A percentile compares a stretch with the other conserved stretches of the same genome.
phyloP scores from a whole-genome alignment of 2,797 vertebrate genomes.

The Steatocranus sp. region DNA sequence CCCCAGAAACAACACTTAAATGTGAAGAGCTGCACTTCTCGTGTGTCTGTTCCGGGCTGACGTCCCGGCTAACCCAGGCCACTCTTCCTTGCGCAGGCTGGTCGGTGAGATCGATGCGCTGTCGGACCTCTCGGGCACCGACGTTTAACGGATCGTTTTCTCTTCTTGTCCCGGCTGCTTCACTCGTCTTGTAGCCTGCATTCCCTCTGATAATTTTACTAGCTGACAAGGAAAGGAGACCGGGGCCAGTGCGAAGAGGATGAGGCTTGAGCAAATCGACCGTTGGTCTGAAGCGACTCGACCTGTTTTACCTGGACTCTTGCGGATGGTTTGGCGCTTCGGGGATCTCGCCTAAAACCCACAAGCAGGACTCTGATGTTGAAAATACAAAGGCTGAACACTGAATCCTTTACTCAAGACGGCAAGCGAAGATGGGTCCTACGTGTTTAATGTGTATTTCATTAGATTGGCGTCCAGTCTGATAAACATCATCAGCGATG shows the following conservation, averaged over 20 bases:
- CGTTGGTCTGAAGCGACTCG: conserved; percentile 44
- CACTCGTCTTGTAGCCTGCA: not conserved
- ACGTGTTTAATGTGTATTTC: conserved; percentile 70
- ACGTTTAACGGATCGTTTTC: conserved; percentile 63
- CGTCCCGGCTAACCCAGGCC: conserved; percentile 40
- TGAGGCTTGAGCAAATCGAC: conserved; percentile 50
- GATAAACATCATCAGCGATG: conserved; percentile 77
- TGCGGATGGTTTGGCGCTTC: conserved; percentile 47
- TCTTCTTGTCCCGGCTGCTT: conserved; percentile 1
- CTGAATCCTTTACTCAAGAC: conserved; percentile 72
- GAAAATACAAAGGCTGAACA: conserved; percentile 49
- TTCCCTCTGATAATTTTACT: not conserved
- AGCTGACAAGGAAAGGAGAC: not conserved
- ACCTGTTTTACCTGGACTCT: conserved; percentile 61
- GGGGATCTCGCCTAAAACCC: conserved; percentile 21
- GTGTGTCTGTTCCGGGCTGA: not conserved
- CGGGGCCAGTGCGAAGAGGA: conserved; percentile 27
- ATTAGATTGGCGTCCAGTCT: conserved; percentile 74
- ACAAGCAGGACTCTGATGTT: conserved; percentile 37
- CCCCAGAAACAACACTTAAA: not conserved
- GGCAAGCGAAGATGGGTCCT: conserved; percentile 73
- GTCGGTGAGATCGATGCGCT: conserved; percentile 61
- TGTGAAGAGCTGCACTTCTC: conserved; percentile 2
- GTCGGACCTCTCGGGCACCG: conserved; percentile 47
- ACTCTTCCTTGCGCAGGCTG: conserved; percentile 20